phyloP scores from a whole-genome alignment of 2,797 vertebrate species.

The Crenuchus spilurus region DNA sequence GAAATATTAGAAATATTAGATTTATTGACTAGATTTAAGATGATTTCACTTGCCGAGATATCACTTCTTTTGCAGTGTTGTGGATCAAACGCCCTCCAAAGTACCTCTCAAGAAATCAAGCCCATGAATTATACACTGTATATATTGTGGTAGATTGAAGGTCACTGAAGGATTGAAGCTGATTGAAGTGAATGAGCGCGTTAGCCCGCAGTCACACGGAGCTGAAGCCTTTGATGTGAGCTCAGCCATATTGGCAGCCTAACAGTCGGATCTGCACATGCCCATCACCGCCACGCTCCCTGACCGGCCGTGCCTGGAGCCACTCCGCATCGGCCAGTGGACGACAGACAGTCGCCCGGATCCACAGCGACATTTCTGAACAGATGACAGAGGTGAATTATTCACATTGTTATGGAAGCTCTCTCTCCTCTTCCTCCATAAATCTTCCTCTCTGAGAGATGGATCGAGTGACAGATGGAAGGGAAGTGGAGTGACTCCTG shows the following conservation, averaged over 20 bases:
- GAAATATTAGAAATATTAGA: background rate
- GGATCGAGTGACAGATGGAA: slow-evolving; percentile 50
- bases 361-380: slow-evolving; percentile 43
- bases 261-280: slow-evolving; percentile 46
- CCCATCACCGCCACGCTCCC: slow-evolving; percentile 21
- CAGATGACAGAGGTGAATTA: slow-evolving; percentile 65
- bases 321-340: slow-evolving; percentile 4
- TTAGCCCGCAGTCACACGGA: slow-evolving; percentile 50
- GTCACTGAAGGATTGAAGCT: slow-evolving; percentile 54
- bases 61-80: background rate
- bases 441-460: slow-evolving; percentile 56
- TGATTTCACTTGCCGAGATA: background rate
- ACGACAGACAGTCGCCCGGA: slow-evolving; percentile 23
- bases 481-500: slow-evolving; percentile 51
- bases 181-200: slow-evolving; percentile 55
- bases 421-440: slow-evolving; percentile 48
- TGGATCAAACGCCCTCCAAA: slow-evolving; percentile 15
- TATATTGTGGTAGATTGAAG: slow-evolving; percentile 48
- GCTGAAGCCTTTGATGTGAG: slow-evolving; percentile 55
- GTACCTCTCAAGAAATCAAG: slow-evolving; percentile 33
- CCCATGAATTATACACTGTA: slow-evolving; percentile 51
- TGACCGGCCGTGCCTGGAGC: slow-evolving; percentile 36
- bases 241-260: slow-evolving; percentile 50
- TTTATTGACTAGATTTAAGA: background rate
- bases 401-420: slow-evolving; percentile 65